Evolutionary conservation across 1,140 invertebrate genomes (phyloP), one percentile per base, ranked within the genome.

Genomic region (Pararge aegeria): DNA sequence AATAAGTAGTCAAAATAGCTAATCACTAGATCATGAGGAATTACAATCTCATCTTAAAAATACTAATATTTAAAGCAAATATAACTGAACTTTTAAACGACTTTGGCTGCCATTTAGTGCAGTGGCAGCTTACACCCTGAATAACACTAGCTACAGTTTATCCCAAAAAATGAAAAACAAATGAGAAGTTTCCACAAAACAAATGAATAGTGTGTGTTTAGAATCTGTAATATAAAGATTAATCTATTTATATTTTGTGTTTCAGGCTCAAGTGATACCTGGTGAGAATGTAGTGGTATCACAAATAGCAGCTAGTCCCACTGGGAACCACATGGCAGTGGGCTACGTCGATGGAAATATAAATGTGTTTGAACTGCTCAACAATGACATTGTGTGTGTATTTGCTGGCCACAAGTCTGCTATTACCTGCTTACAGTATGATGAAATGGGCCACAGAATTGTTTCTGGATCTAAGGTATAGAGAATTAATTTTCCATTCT

Each of bases 261-360:
- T 75, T 55, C 51, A 95, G 94, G 92, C 92, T n/a, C 92, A 94
- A 87, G 93, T 95, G 4, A 90, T 96, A 30, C 91, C 92, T 4
- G 95, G 96, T 16, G 96, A 96, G 55, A 96, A 96, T 73, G 89
- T 93, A 42, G 92, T 93, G 67, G 96, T 97, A 0, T 96, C 95
- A 3, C 91, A 90, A 27, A 85, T 98, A 54, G 92, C 92, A 58
- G 92, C 93, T 4, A 96, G 94, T 58, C 93, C 94, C 0, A 93
- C 94, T 77, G 93, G 94, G 40, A 90, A 93, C 55, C 93, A 95
- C 61, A 87, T 99, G 67, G 97, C 98, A 13, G 96, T 95, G 44
- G 98, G 98, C 9, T 99, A 98, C 87, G 89, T 92, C 4, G 96
- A 99, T 93, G 98, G 98, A 7, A 93, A 93, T 51, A 92, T 99